Evolutionary conservation across 1,140 invertebrate genomes (phyloP).

Genomic region (Copidosoma floridanum): DNA sequence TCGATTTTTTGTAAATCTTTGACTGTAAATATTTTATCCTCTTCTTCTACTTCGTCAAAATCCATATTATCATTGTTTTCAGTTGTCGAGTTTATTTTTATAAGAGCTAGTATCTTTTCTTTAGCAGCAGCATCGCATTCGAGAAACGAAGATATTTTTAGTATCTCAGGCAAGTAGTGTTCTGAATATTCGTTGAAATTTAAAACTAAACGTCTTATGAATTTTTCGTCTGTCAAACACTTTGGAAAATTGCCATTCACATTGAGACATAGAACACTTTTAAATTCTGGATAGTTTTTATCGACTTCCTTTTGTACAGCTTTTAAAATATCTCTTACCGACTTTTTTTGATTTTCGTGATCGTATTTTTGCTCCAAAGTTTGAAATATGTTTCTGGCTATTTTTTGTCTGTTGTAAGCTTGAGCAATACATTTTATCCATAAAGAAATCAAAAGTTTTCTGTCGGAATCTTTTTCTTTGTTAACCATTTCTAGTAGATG

Average conservation of each 20-base stretch:
- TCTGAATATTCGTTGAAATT: constrained; percentile 41
- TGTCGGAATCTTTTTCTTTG: constrained; percentile 42
- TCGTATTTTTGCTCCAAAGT: constrained; percentile 37
- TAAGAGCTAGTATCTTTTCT: constrained; percentile 35
- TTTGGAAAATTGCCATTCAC: constrained; percentile 28
- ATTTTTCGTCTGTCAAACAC: constrained; percentile 38
- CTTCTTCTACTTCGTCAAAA: neutral
- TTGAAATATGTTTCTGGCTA: constrained; percentile 42
- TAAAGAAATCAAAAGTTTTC: constrained; percentile 53
- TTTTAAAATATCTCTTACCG: constrained; percentile 25
- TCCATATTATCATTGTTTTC: constrained; percentile 10
- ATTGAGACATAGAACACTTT: constrained; percentile 36
- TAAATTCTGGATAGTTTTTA: constrained; percentile 34
- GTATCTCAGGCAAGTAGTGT: constrained; percentile 36
- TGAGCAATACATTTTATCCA: constrained; percentile 59
- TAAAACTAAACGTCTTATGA: constrained; percentile 37
- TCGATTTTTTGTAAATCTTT: constrained; percentile 31
- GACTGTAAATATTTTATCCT: constrained; percentile 35
- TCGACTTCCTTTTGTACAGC: constrained; percentile 36
- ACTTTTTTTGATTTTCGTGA: constrained; percentile 19
- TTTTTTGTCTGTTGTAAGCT: constrained; percentile 51
- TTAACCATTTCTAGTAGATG: constrained; percentile 54
- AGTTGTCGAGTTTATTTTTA: constrained; percentile 33
- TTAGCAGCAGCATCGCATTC: constrained; percentile 25
- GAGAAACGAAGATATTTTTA: constrained; percentile 34